A percentile compares a stretch with the other conserved stretches of the same genome.
Conservation (phyloP, 1,140 invertebrate species). For the Trichogramma pretiosum region DNA sequence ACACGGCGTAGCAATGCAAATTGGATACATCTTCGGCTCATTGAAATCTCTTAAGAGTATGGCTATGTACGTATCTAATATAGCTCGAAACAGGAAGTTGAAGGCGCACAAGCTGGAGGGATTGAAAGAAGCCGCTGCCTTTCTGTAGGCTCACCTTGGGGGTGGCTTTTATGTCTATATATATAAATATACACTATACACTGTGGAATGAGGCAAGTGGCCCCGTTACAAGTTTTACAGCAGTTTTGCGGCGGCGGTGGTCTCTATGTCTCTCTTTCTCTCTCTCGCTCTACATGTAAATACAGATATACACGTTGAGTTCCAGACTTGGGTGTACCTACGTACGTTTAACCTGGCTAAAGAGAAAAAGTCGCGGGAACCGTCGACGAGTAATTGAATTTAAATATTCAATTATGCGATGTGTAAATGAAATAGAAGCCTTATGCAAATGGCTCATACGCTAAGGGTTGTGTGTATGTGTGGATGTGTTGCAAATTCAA, state of each 20-base stretch:
- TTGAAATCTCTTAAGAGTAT: too few relatives aligned
- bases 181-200: too few relatives aligned
- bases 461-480: too few relatives aligned
- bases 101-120: slow-evolving; percentile 25
- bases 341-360: too few relatives aligned
- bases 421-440: slow-evolving; percentile 56
- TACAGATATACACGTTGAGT: too few relatives aligned
- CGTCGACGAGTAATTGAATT: slow-evolving; percentile 47
- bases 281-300: too few relatives aligned
- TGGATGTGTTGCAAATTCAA: slow-evolving; percentile 49
- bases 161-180: slow-evolving; percentile 3
- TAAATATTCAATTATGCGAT: slow-evolving; percentile 53
- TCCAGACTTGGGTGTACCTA: too few relatives aligned
- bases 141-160: not conserved
- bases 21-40: slow-evolving; percentile 22
- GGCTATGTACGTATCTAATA: too few relatives aligned
- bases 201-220: slow-evolving; percentile 37
- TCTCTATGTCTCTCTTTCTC: too few relatives aligned
- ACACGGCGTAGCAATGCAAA: not conserved
- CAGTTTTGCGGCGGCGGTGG: slow-evolving; percentile 46
- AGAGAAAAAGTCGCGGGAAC: slow-evolving; percentile 36
- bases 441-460: slow-evolving; percentile 50
- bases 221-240: slow-evolving; percentile 49
- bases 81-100: too few relatives aligned
- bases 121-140: not conserved